These are phyloP conservation scores for Neogale vison DNA, from an alignment of 2,113 vertebrate genomes.

Conservation along the genomic window DNA sequence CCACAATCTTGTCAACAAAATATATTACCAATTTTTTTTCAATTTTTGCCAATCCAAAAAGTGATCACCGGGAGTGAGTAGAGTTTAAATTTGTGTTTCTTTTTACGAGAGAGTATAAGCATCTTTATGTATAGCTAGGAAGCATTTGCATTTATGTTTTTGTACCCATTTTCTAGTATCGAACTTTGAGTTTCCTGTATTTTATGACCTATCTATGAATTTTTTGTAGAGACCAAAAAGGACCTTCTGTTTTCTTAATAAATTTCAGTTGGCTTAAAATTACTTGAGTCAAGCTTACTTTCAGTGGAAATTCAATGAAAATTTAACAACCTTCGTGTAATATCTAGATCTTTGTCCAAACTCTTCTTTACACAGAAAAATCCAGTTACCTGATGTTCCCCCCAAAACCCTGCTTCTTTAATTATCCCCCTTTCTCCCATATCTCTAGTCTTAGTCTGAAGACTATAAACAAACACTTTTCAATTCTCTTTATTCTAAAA, in stretches of 20 bases:
- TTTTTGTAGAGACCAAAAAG: neutral
- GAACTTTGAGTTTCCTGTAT: neutral
- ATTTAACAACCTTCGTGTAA: neutral
- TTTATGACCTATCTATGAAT: neutral
- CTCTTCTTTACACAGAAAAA: constrained; percentile 11
- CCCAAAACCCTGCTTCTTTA: neutral
- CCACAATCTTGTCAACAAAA: neutral
- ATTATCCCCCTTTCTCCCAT: neutral
- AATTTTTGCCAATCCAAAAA: neutral
- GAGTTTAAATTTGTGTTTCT: neutral
- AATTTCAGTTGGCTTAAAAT: neutral
- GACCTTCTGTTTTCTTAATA: neutral
- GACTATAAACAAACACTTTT: neutral
- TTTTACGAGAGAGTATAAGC: neutral
- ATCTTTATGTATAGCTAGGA: neutral
- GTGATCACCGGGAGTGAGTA: neutral
- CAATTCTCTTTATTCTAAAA: neutral
- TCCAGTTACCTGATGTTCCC: neutral
- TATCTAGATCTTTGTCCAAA: neutral
- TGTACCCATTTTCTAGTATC: neutral
- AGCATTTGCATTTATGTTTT: neutral
- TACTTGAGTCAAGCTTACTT: neutral
- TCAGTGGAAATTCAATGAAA: constrained; percentile 33
- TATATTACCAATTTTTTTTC: neutral
- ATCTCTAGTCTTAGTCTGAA: neutral